A percentile compares a stretch with the other conserved stretches of the same genome.
These are phyloP conservation scores for Chunga burmeisteri DNA, from an alignment of 2,113 vertebrate species.

Conservation along the genomic window DNA sequence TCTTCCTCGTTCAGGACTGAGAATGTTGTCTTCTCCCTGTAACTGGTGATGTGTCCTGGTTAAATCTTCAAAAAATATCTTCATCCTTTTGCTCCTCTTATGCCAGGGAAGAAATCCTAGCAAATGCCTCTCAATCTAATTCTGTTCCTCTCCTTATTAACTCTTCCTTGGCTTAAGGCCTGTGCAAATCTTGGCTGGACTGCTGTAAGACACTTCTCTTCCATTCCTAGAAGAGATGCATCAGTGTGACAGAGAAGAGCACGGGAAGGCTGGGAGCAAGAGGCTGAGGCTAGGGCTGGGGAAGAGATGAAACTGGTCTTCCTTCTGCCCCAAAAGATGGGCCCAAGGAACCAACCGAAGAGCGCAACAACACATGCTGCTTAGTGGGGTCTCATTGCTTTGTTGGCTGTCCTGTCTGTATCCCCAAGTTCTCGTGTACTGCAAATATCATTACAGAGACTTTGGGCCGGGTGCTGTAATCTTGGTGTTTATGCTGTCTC, in stretches of 20 bases:
- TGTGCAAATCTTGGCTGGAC: not conserved
- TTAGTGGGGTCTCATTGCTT: not conserved
- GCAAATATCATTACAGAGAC: not conserved
- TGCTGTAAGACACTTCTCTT: not conserved
- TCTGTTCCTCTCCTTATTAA: not conserved
- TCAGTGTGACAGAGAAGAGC: not conserved
- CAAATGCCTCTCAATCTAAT: not conserved
- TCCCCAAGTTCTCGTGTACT: fast-evolving
- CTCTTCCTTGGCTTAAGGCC: not conserved
- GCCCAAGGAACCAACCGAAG: not conserved
- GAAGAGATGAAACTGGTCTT: not conserved
- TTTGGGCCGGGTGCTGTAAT: not conserved
- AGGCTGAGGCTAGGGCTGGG: not conserved
- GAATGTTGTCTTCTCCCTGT: not conserved
- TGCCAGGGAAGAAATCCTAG: not conserved
- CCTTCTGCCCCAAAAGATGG: not conserved
- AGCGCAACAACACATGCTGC: not conserved
- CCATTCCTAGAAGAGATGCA: not conserved
- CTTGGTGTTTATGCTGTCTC: not conserved
- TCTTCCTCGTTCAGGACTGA: not conserved
- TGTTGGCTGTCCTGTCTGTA: not conserved
- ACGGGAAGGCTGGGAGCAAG: not conserved
- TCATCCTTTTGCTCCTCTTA: not conserved
- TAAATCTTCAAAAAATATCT: not conserved
- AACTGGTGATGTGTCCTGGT: not conserved